Conservation (phyloP, 2,888 invertebrate genomes). For the Anthrax anthrax region DNA sequence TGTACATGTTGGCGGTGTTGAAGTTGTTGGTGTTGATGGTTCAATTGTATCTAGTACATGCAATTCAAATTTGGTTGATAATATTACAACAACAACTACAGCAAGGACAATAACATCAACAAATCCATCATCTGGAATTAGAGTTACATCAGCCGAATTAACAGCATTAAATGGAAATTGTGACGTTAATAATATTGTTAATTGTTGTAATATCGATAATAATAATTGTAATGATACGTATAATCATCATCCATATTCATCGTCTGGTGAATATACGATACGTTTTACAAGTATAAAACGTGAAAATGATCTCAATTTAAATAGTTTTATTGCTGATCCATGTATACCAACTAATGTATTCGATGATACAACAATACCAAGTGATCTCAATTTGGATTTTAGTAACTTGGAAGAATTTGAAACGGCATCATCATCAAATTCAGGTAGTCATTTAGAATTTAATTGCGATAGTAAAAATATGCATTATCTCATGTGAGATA, state of each 20-base stretch:
- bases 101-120: background rate
- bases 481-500: conserved; percentile 8
- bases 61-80: background rate
- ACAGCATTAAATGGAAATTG: background rate
- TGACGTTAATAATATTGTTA: background rate
- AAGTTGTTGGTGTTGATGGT: background rate
- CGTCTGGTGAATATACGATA: conserved; percentile 6
- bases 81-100: background rate
- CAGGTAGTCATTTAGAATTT: conserved; percentile 15
- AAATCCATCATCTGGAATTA: background rate
- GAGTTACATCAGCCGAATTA: too few relatives aligned
- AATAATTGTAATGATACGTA: conserved; percentile 2
- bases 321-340: conserved; percentile 2
- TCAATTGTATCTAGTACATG: background rate
- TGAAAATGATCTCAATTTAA: conserved; percentile 8
- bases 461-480: conserved; percentile 11
- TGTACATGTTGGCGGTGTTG: too few relatives aligned
- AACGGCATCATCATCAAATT: conserved; percentile 12
- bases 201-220: background rate
- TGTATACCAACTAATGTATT: conserved; percentile 1
- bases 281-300: conserved; percentile 5
- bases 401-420: conserved; percentile 10
- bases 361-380: conserved; percentile 1
- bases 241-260: background rate
- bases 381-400: conserved; percentile 10